A percentile compares a stretch with the other conserved stretches of the same genome.
Conservation (phyloP, 2,888 invertebrate genomes). For the Trachelus iudaicus region DNA sequence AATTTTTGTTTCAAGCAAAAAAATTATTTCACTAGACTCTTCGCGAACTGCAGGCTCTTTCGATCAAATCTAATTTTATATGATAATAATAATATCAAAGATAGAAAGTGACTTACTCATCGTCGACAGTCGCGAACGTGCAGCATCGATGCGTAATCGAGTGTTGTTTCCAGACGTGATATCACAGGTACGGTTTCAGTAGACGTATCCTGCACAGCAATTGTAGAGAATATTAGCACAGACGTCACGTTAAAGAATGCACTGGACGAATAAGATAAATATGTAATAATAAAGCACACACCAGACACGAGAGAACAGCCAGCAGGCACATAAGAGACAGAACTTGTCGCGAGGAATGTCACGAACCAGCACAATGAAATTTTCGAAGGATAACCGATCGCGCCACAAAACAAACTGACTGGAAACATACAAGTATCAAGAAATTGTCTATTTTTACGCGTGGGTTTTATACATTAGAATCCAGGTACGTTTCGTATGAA, state of each 20-base stretch:
- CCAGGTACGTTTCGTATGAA: neutral
- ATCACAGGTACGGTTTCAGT: constrained; percentile 11
- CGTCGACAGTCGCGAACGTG: neutral
- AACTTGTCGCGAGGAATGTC: neutral
- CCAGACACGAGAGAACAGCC: neutral
- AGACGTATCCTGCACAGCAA: neutral
- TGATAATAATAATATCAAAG: neutral
- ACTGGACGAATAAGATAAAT: neutral
- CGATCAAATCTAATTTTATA: neutral
- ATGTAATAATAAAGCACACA: neutral
- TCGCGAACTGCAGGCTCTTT: neutral
- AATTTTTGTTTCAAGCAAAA: neutral
- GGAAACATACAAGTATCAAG: neutral
- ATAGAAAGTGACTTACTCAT: neutral
- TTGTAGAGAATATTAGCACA: neutral
- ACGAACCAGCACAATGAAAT: neutral
- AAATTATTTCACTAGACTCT: neutral
- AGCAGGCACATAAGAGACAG: neutral
- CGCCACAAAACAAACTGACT: neutral
- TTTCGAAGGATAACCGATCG: neutral
- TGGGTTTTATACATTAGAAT: neutral
- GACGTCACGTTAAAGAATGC: neutral
- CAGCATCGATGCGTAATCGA: neutral
- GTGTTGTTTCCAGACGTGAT: neutral
- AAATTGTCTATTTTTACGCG: too few relatives aligned